Conservation (phyloP, 2,113 vertebrate genomes). For the Ifrita kowaldi region DNA sequence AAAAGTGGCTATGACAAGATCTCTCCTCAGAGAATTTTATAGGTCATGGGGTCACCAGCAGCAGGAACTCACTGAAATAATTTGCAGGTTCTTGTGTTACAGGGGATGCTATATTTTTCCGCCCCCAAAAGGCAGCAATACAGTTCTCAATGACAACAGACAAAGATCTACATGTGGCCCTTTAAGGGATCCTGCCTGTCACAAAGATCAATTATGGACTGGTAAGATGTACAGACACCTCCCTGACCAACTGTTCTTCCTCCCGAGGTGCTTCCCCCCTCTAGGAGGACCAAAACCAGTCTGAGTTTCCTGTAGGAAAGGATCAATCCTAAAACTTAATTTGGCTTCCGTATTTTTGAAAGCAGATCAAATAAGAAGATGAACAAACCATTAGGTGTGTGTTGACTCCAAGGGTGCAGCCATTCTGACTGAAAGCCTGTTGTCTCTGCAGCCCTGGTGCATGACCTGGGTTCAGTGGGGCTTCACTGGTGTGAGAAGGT, state of each 20-base stretch:
- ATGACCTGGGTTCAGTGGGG: background rate
- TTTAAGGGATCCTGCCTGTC: background rate
- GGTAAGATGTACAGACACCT: background rate
- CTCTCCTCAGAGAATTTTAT: background rate
- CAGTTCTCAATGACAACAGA: background rate
- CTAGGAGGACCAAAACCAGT: background rate
- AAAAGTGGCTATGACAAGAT: background rate
- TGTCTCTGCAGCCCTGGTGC: accelerated
- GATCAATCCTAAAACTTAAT: background rate
- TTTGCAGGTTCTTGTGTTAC: background rate
- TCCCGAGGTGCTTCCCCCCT: accelerated
- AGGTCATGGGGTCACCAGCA: background rate
- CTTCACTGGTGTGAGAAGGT: background rate
- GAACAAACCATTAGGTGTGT: accelerated
- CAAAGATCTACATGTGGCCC: accelerated
- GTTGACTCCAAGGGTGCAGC: background rate
- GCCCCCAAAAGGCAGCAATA: background rate
- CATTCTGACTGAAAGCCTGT: background rate
- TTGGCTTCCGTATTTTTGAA: background rate
- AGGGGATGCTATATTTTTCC: background rate
- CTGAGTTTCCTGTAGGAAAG: background rate
- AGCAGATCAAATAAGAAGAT: background rate
- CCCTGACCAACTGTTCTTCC: background rate
- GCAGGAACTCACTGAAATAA: background rate
- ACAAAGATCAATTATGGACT: background rate